Base-by-base conservation (phyloP, 1,140 invertebrate species). In the Acromyrmex heyeri region DNA sequence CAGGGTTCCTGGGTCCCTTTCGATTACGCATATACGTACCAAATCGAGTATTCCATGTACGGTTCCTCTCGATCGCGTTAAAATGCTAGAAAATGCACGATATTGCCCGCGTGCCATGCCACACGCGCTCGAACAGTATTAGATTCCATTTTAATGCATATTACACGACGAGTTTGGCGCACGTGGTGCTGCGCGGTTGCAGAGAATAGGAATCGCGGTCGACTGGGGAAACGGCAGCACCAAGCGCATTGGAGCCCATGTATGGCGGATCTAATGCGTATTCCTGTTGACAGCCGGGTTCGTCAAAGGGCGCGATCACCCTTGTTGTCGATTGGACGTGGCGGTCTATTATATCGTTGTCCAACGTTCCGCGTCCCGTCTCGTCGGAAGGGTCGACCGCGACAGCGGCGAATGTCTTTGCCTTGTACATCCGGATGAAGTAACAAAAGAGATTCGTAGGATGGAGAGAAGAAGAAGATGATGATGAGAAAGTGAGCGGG, bases 321-420 rank as follows among this genome's bases (percentile, higher is more conserved):
- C 79, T 61, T 69, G 79, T 72, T 65, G 59, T 79, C 18, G 61
- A 44, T 79, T 44, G 65, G 24, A 82, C 55, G 38, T 44, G 62
- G 79, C 67, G 79, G 55, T 83, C 79, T 75, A 83, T 83, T 83
- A 83, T 83, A n/a, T 69, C 16, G 79, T 83, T 73, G 79, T 83
- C 38, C 38, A n/a, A 75, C 55, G 69, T 50, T 21, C 38, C 16
- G 16, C 38, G 10, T 50, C 48, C 14, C 14, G 12, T 50, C 48
- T 24, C n/a, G 67, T 48, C 53, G 18, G 79, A 50, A 59, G 67
- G 67, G 27, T 50, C 69, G 67, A 21, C 67, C 5, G 16, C 78
- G 79, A 73, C 53, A 18, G 24, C 53, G 79, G 34, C 10, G 34
- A 82, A 62, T 83, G 79, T 83, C 79, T 83, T 83, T 75, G 59